Evolutionary conservation across 2,797 vertebrate genomes (phyloP).

Genomic region (Clarias fuscus): DNA sequence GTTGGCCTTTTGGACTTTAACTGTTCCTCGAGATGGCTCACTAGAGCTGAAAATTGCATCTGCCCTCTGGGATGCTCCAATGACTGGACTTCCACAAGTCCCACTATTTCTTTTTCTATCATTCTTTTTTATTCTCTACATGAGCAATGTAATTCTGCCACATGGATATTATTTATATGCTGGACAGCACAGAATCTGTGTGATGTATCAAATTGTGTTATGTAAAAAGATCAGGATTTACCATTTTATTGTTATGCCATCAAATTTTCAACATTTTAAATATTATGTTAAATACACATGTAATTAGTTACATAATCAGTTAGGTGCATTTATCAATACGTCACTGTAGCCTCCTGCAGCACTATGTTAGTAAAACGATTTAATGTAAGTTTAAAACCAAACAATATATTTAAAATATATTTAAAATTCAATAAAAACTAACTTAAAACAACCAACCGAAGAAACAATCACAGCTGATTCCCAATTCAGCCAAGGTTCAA

Average conservation of each 20-base stretch:
- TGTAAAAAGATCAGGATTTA: neutral
- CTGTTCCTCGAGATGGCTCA: conserved; percentile 70
- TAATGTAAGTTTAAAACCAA: too few relatives aligned
- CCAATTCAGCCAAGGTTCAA: too few relatives aligned
- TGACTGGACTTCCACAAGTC: conserved; percentile 50
- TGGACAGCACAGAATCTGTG: neutral
- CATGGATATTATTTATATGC: conserved; percentile 8
- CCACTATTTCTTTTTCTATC: conserved; percentile 42
- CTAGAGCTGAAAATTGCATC: conserved; percentile 79
- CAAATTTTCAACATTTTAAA: neutral
- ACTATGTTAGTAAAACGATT: neutral
- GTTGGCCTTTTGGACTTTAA: conserved; percentile 68
- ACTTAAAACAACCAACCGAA: too few relatives aligned
- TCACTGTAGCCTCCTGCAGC: neutral
- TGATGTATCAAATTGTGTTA: neutral
- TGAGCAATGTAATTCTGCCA: conserved; percentile 6
- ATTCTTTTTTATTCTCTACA: conserved; percentile 21
- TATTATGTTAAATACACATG: neutral
- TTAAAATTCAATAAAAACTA: too few relatives aligned
- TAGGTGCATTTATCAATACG: neutral
- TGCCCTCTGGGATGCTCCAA: conserved; percentile 64
- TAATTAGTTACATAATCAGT: neutral
- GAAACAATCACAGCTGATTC: too few relatives aligned
- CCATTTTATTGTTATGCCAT: neutral
- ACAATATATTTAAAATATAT: too few relatives aligned